Conservation (phyloP, 2,113 vertebrate species). For the Psammodynastes pulverulentus region DNA sequence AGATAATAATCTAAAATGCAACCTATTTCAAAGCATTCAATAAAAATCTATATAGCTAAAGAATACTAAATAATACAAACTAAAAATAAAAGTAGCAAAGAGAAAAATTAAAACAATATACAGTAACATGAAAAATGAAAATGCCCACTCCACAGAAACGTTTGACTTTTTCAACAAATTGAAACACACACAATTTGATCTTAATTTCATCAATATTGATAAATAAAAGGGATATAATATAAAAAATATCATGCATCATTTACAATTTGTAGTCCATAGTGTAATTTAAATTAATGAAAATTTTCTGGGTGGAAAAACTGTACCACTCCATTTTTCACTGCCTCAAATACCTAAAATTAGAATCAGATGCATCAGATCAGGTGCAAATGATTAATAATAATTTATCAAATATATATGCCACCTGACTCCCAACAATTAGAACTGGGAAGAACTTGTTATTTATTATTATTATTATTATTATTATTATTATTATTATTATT, state of each 20-base stretch:
- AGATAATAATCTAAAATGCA: not conserved
- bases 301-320: not conserved
- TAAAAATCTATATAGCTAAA: not conserved
- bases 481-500: too few species aligned
- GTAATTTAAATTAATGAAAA: not conserved
- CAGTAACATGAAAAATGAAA: not conserved
- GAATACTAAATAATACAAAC: not conserved
- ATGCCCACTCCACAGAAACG: not conserved
- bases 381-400: not conserved
- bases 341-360: not conserved
- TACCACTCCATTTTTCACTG: not conserved
- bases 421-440: not conserved
- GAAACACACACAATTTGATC: not conserved
- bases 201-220: not conserved
- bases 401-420: not conserved
- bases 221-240: not conserved
- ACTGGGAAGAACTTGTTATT: not conserved
- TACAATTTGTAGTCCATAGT: not conserved
- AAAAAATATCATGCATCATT: not conserved
- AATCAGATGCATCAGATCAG: not conserved
- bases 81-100: not conserved
- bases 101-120: not conserved
- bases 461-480: too few species aligned
- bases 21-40: not conserved
- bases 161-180: not conserved